These are phyloP conservation scores for Elgonia sp. DNA, from an alignment of 2,888 invertebrate species.

Conservation along the genomic window DNA sequence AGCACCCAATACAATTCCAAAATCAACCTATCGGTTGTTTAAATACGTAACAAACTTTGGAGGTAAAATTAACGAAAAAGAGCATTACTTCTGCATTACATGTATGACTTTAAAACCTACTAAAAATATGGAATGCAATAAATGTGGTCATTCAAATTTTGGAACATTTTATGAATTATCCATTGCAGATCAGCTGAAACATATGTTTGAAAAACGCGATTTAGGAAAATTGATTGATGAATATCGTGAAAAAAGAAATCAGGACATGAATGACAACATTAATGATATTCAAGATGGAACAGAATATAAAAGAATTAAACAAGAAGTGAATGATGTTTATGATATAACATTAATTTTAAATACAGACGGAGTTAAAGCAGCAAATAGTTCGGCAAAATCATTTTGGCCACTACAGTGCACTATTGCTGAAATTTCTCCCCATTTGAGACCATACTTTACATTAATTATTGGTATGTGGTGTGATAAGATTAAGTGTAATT, in stretches of 20 bases:
- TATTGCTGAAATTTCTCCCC: constrained; percentile 55
- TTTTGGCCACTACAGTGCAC: constrained; percentile 64
- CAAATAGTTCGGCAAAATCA: constrained; percentile 44
- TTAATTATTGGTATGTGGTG: constrained; percentile 58
- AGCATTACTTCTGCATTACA: constrained; percentile 43
- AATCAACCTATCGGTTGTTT: constrained; percentile 25
- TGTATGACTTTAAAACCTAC: constrained; percentile 42
- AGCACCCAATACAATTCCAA: constrained; percentile 32
- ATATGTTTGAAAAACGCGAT: constrained; percentile 28
- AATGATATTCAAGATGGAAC: constrained; percentile 41
- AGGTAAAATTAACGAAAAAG: not conserved
- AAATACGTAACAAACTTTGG: constrained; percentile 37
- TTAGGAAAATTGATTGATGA: constrained; percentile 16
- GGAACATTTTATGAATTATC: constrained; percentile 72
- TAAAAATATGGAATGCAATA: constrained; percentile 21
- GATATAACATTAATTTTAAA: constrained; percentile 69
- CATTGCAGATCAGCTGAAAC: constrained; percentile 53
- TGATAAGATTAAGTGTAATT: not conserved
- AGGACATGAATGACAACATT: not conserved
- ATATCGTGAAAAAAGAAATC: not conserved
- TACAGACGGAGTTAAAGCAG: constrained; percentile 61
- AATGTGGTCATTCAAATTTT: constrained; percentile 50
- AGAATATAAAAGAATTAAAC: constrained; percentile 36
- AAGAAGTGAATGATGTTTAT: constrained; percentile 11
- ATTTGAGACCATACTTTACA: constrained; percentile 45